These are phyloP conservation scores for Erannis defoliaria DNA, from an alignment of 2,888 invertebrate species.

Conservation along the genomic window DNA sequence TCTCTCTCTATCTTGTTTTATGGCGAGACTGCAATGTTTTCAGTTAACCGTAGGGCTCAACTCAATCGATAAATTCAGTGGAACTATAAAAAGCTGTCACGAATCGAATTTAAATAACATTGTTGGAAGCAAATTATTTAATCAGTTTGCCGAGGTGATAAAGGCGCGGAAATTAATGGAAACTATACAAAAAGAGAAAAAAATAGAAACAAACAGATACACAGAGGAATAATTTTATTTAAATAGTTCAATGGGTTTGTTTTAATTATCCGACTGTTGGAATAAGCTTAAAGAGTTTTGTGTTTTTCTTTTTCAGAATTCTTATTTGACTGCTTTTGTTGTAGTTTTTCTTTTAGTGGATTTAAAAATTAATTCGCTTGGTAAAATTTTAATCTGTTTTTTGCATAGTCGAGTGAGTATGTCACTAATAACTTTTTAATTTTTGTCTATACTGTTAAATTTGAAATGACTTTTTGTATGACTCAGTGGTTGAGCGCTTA, in stretches of 20 bases:
- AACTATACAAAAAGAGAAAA: slow-evolving; percentile 51
- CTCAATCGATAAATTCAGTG: not conserved
- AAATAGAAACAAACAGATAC: slow-evolving; percentile 49
- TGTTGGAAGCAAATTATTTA: slow-evolving; percentile 61
- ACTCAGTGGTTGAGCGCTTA: too few relatives aligned
- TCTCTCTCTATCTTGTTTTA: not conserved
- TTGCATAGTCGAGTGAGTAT: too few relatives aligned
- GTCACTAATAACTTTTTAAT: too few relatives aligned
- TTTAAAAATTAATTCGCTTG: too few relatives aligned
- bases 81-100: slow-evolving; percentile 34
- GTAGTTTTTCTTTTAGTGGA: too few relatives aligned
- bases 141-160: slow-evolving; percentile 53
- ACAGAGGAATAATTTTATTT: slow-evolving; percentile 47
- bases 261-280: slow-evolving; percentile 23
- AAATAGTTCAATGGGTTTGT: slow-evolving; percentile 53
- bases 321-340: too few relatives aligned
- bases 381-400: too few relatives aligned
- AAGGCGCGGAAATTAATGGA: slow-evolving; percentile 46
- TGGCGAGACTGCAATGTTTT: not conserved
- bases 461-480: too few relatives aligned
- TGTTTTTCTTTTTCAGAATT: too few relatives aligned
- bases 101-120: slow-evolving; percentile 49
- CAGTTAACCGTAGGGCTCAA: not conserved
- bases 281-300: not conserved
- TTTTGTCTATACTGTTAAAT: too few relatives aligned